phyloP scores from a whole-genome alignment of 2,888 invertebrate species.

The Hirtodrosophila cameraria region DNA sequence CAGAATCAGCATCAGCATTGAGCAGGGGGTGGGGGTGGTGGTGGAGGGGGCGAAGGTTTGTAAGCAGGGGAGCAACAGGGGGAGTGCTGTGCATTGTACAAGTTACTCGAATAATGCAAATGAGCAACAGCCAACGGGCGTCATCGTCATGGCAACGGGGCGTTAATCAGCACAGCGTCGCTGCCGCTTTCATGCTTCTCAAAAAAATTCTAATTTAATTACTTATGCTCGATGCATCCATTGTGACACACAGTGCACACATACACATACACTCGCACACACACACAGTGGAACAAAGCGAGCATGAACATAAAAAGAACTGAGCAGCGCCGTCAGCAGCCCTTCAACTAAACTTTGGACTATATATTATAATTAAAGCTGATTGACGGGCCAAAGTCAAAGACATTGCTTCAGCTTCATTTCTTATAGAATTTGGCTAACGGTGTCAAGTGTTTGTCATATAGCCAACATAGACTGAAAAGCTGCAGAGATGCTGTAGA shows the following conservation, averaged over 20 bases:
- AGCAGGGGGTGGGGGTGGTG: constrained; percentile 20
- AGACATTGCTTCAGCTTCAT: constrained; percentile 12
- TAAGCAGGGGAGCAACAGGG: neutral
- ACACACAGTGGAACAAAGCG: constrained; percentile 46
- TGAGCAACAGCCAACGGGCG: constrained; percentile 58
- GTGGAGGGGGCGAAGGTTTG: neutral
- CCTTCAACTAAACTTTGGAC: constrained; percentile 36
- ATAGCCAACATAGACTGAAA: neutral
- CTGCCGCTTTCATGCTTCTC: constrained; percentile 67
- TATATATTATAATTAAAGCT: constrained; percentile 64
- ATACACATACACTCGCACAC: constrained; percentile 4
- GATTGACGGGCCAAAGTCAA: constrained; percentile 57
- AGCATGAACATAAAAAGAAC: constrained; percentile 66
- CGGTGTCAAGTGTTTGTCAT: constrained; percentile 14
- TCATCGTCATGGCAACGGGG: constrained; percentile 65
- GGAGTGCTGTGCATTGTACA: constrained; percentile 29
- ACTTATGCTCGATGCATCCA: constrained; percentile 83
- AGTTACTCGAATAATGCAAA: constrained; percentile 67
- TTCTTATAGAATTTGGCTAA: constrained; percentile 5
- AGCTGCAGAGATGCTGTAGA: neutral
- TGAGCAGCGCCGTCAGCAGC: constrained; percentile 49
- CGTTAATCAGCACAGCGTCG: constrained; percentile 65
- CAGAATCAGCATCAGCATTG: constrained; percentile 61
- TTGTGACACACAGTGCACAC: constrained; percentile 65
- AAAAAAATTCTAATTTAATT: constrained; percentile 83